These are phyloP conservation scores for Vimba vimba DNA, from an alignment of 2,113 vertebrate genomes.

Conservation along the genomic window DNA sequence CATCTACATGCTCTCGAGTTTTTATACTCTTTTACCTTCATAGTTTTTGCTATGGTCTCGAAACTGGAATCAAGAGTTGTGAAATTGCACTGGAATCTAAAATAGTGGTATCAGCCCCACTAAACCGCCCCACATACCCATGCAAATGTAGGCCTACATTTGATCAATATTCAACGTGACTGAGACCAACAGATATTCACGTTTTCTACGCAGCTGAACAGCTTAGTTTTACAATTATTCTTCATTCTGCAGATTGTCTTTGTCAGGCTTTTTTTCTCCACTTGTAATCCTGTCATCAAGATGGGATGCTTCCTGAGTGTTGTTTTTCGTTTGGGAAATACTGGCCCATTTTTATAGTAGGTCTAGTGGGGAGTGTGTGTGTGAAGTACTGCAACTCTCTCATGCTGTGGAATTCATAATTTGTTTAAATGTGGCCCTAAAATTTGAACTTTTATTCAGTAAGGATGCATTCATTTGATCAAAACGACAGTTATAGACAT, in stretches of 20 bases:
- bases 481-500: too few relatives aligned
- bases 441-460: neutral
- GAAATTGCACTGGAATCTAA: too few relatives aligned
- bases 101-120: too few relatives aligned
- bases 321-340: slow-evolving; percentile 26
- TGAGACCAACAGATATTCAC: slow-evolving; percentile 55
- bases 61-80: too few relatives aligned
- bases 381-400: neutral
- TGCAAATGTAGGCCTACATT: neutral
- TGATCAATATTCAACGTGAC: slow-evolving; percentile 64
- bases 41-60: too few relatives aligned
- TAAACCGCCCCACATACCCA: neutral
- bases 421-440: neutral
- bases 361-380: slow-evolving; percentile 2
- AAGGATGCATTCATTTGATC: too few relatives aligned
- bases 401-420: slow-evolving; percentile 56
- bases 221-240: slow-evolving; percentile 61
- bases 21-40: too few relatives aligned
- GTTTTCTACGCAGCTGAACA: slow-evolving; percentile 75
- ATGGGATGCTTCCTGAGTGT: slow-evolving; percentile 51
- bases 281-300: slow-evolving; percentile 63
- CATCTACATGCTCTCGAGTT: too few relatives aligned
- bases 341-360: neutral
- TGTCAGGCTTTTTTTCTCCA: slow-evolving; percentile 57
- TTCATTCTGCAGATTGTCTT: slow-evolving; percentile 57